These are phyloP conservation scores for Myotis planiceps DNA, from an alignment of 2,797 vertebrate genomes.

Conservation along the genomic window DNA sequence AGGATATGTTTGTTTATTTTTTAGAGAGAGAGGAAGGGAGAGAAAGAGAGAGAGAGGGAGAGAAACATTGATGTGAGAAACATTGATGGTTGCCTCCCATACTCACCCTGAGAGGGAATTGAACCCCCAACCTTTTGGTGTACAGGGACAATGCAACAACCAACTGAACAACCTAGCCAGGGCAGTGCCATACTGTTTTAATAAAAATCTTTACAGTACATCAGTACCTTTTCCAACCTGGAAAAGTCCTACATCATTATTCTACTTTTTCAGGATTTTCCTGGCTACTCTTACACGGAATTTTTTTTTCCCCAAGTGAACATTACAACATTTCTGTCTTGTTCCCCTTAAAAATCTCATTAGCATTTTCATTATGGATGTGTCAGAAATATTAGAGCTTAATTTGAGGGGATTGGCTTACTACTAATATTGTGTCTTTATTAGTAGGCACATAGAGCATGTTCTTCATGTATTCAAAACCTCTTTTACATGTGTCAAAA, in stretches of 20 bases:
- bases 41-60: no score
- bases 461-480: not conserved
- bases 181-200: not conserved
- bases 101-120: not conserved
- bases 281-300: not conserved
- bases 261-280: slow-evolving; percentile 28
- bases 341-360: not conserved
- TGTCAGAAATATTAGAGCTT: slow-evolving; percentile 8
- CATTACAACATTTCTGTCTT: not conserved
- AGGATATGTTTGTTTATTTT: no score
- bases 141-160: not conserved
- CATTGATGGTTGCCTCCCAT: no score
- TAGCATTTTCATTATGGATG: slow-evolving; percentile 4
- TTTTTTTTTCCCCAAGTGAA: not conserved
- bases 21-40: no score
- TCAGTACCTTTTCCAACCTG: not conserved
- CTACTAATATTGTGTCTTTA: not conserved
- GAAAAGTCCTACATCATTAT: not conserved
- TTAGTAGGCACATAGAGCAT: not conserved
- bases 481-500: not conserved
- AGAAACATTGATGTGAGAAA: no score
- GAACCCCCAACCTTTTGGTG: not conserved
- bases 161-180: not conserved
- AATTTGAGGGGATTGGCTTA: not conserved
- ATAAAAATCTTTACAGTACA: not conserved